These are phyloP conservation scores for Orcinus orca DNA, from an alignment of 2,113 vertebrate genomes.

Conservation along the genomic window DNA sequence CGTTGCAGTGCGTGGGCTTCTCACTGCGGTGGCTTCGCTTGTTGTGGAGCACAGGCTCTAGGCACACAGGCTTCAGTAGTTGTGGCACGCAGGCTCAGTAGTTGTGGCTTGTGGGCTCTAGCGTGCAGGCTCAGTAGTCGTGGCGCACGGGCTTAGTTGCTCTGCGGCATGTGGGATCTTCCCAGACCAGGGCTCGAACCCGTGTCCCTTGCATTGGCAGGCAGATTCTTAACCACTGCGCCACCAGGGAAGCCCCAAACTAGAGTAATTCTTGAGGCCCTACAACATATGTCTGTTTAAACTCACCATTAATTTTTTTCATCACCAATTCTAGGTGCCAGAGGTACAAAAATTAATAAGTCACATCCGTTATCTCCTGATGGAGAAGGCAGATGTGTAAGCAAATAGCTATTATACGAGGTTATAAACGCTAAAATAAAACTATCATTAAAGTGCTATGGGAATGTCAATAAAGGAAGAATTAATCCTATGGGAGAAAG, in stretches of 20 bases:
- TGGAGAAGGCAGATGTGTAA: conserved; percentile 56
- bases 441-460: conserved; percentile 54
- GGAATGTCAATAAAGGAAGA: conserved; percentile 54
- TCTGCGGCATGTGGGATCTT: too few relatives aligned
- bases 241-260: neutral
- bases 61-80: too few relatives aligned
- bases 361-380: conserved; percentile 45
- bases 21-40: too few relatives aligned
- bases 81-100: too few relatives aligned
- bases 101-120: too few relatives aligned
- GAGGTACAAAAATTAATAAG: conserved; percentile 58
- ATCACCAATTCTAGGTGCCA: conserved; percentile 32
- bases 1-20: too few relatives aligned
- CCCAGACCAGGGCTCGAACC: too few relatives aligned
- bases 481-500: conserved; percentile 56
- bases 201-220: too few relatives aligned
- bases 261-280: neutral
- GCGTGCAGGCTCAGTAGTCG: too few relatives aligned
- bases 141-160: too few relatives aligned
- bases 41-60: too few relatives aligned
- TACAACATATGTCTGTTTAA: conserved; percentile 16
- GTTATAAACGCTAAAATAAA: conserved; percentile 61
- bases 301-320: conserved; percentile 45
- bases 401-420: conserved; percentile 51
- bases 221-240: too few relatives aligned